phyloP scores from a whole-genome alignment of 2,888 invertebrate genomes.

The Frankliniella intonsa region DNA sequence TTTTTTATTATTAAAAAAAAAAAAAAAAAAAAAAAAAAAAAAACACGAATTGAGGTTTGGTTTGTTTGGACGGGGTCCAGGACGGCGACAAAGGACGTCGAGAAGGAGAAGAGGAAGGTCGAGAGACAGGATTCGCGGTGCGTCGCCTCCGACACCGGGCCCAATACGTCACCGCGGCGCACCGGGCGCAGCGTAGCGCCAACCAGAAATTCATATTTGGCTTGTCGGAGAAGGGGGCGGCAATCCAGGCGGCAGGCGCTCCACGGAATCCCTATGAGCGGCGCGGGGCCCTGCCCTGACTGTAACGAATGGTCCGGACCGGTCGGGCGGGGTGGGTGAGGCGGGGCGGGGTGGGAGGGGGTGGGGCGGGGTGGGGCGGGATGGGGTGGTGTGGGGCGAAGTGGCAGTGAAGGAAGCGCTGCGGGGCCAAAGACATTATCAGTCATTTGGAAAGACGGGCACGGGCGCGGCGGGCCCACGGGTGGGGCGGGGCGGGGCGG shows the following conservation, averaged over 20 bases:
- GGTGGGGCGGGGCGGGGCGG: neutral
- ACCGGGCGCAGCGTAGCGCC: no score
- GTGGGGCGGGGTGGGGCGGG: neutral
- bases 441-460: neutral
- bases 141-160: no score
- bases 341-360: neutral
- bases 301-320: constrained; percentile 3
- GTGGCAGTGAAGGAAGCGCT: neutral
- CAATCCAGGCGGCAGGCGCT: neutral
- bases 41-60: no score
- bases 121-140: no score
- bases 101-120: neutral
- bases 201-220: neutral
- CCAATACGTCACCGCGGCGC: no score
- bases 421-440: neutral
- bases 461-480: neutral
- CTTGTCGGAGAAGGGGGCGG: neutral
- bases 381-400: neutral
- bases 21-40: no score
- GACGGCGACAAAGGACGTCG: neutral
- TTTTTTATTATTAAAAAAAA: no score
- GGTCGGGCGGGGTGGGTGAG: neutral
- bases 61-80: neutral
- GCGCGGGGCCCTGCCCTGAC: neutral
- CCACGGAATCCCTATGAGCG: constrained; percentile 14